phyloP scores from a whole-genome alignment of 2,888 invertebrate species.

The Polylopha cassiicola region DNA sequence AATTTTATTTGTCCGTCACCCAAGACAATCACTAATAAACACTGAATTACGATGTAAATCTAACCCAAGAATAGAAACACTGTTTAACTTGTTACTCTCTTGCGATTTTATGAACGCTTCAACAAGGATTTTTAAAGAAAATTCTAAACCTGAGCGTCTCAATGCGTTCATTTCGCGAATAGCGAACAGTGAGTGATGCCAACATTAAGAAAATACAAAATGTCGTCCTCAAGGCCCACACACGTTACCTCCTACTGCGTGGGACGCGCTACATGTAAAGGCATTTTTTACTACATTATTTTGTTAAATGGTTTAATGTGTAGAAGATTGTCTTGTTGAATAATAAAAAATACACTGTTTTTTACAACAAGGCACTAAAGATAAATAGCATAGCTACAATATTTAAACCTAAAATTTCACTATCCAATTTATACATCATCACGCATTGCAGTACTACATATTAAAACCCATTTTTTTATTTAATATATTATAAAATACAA shows the following conservation, averaged over 20 bases:
- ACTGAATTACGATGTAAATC: conserved; percentile 49
- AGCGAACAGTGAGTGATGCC: conserved; percentile 59
- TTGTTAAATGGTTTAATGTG: no score
- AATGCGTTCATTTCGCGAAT: conserved; percentile 75
- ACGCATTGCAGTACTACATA: no score
- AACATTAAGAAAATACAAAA: conserved; percentile 45
- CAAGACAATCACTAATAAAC: conserved; percentile 65
- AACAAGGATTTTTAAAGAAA: conserved; percentile 68
- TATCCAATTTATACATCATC: no score
- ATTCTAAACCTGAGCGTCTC: conserved; percentile 73
- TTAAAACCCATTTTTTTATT: no score
- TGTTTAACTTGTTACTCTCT: conserved; percentile 51
- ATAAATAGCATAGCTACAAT: no score
- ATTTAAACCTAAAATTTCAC: no score
- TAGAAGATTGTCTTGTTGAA: no score
- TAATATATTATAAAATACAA: no score
- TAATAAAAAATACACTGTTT: no score
- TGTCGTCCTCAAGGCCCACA: conserved; percentile 43
- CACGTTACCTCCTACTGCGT: conserved; percentile 25
- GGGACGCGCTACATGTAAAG: conserved; percentile 19
- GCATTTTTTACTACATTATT: conserved; percentile 20
- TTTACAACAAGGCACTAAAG: no score
- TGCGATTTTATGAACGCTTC: conserved; percentile 51
- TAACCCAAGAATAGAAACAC: conserved; percentile 40
- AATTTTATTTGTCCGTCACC: conserved; percentile 64